These are phyloP conservation scores for Pantherophis alleghaniensis DNA, from an alignment of 2,797 vertebrate genomes.

Conservation along the genomic window DNA sequence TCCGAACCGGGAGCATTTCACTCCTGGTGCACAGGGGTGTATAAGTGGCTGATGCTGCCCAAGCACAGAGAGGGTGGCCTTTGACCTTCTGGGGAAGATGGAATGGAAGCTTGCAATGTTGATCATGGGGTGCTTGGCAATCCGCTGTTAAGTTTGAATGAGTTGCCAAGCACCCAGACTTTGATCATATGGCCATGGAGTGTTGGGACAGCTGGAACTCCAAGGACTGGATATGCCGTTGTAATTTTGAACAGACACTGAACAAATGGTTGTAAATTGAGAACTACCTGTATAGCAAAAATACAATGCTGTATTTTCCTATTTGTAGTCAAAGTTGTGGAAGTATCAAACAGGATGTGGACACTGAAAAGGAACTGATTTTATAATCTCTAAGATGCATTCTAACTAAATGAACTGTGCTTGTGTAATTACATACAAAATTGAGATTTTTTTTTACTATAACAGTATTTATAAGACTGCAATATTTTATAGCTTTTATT, in stretches of 20 bases:
- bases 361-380: neutral
- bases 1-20: too few relatives aligned
- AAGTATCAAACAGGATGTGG: neutral
- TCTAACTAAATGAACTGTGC: neutral
- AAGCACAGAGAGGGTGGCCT: neutral
- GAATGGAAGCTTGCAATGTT: too few relatives aligned
- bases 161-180: too few relatives aligned
- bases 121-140: too few relatives aligned
- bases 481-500: neutral
- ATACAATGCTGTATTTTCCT: neutral
- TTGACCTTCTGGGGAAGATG: too few relatives aligned
- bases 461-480: conserved; percentile 28
- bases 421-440: neutral
- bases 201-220: too few relatives aligned
- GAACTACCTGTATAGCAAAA: neutral
- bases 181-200: too few relatives aligned
- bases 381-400: neutral
- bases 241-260: too few relatives aligned
- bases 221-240: too few relatives aligned
- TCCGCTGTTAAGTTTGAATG: too few relatives aligned
- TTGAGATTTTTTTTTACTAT: neutral
- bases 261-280: neutral
- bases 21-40: neutral
- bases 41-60: neutral
- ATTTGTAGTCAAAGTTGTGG: neutral